Percentiles rank a stretch among this genome's conserved stretches.
Evolutionary conservation across 2,797 vertebrate species (phyloP).

Genomic region (Bradypus variegatus): DNA sequence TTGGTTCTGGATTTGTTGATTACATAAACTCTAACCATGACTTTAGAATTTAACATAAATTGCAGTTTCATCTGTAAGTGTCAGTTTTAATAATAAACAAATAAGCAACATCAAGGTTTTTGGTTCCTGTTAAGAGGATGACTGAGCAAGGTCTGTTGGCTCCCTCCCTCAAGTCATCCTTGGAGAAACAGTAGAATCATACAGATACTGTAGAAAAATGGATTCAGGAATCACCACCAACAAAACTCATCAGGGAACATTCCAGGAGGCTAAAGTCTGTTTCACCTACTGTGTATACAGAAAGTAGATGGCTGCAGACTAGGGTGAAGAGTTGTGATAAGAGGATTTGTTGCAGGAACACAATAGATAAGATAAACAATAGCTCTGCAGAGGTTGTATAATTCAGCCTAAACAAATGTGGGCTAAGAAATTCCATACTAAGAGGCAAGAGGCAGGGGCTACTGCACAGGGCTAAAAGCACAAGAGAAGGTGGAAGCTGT

Average conservation of each 20-base stretch:
- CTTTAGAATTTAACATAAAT: slow-evolving; percentile 3
- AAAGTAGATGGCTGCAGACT: neutral
- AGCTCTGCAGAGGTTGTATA: neutral
- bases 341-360: neutral
- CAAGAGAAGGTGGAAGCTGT: no score
- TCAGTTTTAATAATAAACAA: neutral
- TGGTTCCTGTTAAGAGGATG: neutral
- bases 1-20: neutral
- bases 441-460: neutral
- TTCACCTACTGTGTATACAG: neutral
- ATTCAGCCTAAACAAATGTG: neutral
- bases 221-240: neutral
- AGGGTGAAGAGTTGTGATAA: neutral
- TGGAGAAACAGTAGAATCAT: neutral
- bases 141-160: neutral
- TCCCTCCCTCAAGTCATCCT: neutral
- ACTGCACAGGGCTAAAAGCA: no score
- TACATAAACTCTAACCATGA: neutral
- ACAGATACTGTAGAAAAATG: neutral
- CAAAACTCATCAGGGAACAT: neutral
- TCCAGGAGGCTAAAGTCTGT: neutral
- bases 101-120: neutral
- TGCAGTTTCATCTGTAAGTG: neutral
- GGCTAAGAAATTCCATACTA: neutral
- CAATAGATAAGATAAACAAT: neutral